Evolutionary conservation across 2,888 invertebrate genomes (phyloP), one percentile per base, ranked within the genome.

Genomic region (Rhynchonema sp.): DNA sequence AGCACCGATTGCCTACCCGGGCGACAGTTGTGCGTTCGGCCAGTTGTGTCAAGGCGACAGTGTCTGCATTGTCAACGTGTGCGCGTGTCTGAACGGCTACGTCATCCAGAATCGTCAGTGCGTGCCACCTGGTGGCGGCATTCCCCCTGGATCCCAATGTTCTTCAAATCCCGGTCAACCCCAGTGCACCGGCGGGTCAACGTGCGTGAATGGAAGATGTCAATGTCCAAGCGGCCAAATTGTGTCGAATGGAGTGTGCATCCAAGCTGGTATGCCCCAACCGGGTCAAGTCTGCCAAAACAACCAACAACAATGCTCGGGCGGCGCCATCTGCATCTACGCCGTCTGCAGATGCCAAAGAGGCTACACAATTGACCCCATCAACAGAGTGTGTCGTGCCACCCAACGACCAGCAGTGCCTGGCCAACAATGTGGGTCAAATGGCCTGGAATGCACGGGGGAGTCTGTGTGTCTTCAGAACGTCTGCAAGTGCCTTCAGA

Each of bases 141-240:
- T 49, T 3, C 54, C 54, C 13, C 54, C 54, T 20, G 54, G 54
- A 26, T 6, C 22, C 3, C 13, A 9, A 20, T 54, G 54, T 17
- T n/a, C n/a, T n/a, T n/a, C n/a, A n/a, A n/a, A n/a, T n/a, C n/a
- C n/a, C n/a, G n/a, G n/a, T n/a, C 28, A 55, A 13, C 2, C 20
- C 1, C 55, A 55, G 22, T 68, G 70, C 59, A 68, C 66, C 55
- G 64, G 68, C 56, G 67, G 65, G 53, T 64, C 66, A 26, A 60
- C 63, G 1, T 71, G 71, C 60, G 61, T 72, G 20, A 67, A 66
- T 58, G 67, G 69, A 28, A 59, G 66, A 30, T 71, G 71, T 62
- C 53, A 53, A 9, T 59, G 59, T 46, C 30, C 59, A 1, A 1
- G 3, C 6, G 56, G 56, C 26, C 56, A 56, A 23, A 55, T 28